Base-by-base conservation (phyloP, 64 coral and sea anemone genomes). In the Anthopleura sola region DNA sequence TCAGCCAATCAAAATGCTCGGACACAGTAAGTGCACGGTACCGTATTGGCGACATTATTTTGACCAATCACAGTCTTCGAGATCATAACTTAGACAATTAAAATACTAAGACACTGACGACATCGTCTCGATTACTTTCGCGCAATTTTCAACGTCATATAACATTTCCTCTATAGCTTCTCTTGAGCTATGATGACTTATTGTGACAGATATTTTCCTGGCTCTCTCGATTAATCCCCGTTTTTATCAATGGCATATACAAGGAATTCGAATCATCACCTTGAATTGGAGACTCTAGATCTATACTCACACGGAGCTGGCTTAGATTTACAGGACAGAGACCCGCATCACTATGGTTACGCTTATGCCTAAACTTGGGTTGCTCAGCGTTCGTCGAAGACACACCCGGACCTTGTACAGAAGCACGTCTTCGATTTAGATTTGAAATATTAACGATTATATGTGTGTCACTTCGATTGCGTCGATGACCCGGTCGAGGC, bases 341-440 rank as follows among this genome's bases (percentile, higher is more conserved):
- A 32, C 82, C 82, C 17, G 82, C 82, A 49, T 83, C 82, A 32
- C 82, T 83, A 33, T 56, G 55, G 19, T 54, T 31, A 54, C 82
- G 48, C 24, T 47, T 79, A 18, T 38, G 36, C 24, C 76, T 28
- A 71, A 16, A 32, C 44, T 48, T 48, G 0, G 76, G 18, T 6
- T 29, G 33, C 13, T 23, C 37, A 23, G 20, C 37, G 3, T 39
- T 79, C 1, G 37, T n/a, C 23, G 44, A 3, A 20, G 32, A 29
- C 47, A 56, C 0, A 19, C 16, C 49, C 6, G 20, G 37, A 2
- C n/a, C 55, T 32, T 34, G 13, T 4, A 16, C 33, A 36, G 82
- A 83, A 6, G 50, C 82, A 2, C 82, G 51, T 32, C 82, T 38
- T 58, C 23, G 49, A 48, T 18, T 57, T 14, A 56, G 49, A 6